Conservation (phyloP, 2,888 invertebrate species). For the Rapana venosa region DNA sequence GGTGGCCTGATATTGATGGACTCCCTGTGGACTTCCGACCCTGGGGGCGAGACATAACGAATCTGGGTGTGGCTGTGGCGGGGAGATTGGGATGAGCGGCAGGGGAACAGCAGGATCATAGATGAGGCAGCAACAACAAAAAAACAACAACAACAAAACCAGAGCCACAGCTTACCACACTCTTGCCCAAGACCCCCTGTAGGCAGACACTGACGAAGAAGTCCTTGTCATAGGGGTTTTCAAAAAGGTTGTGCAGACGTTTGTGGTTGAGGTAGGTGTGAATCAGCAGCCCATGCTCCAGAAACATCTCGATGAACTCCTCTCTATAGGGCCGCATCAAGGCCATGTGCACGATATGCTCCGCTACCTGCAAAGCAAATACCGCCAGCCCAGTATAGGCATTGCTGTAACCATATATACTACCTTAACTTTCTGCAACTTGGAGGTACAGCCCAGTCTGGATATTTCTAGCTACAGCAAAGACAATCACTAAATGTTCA, state of each 20-base stretch:
- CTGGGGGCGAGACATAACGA: not conserved
- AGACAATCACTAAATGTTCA: too few relatives aligned
- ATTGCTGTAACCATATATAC: too few relatives aligned
- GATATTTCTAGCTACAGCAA: too few relatives aligned
- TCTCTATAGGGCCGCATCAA: constrained; percentile 75
- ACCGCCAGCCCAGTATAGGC: too few relatives aligned
- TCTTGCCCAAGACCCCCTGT: constrained; percentile 73
- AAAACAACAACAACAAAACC: not conserved
- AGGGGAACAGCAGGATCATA: too few relatives aligned
- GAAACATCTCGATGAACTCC: constrained; percentile 77
- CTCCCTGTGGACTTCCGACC: too few relatives aligned
- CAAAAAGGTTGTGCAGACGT: constrained; percentile 68
- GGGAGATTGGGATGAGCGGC: too few relatives aligned
- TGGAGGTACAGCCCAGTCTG: too few relatives aligned
- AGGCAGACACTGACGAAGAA: constrained; percentile 75
- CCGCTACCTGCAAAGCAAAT: constrained; percentile 59
- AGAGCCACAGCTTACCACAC: constrained; percentile 50
- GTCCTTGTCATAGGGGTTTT: constrained; percentile 72
- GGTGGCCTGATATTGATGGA: not conserved
- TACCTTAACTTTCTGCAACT: too few relatives aligned
- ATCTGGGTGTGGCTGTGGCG: not conserved
- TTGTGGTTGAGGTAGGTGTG: constrained; percentile 75
- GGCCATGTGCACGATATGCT: constrained; percentile 76
- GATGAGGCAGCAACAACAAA: not conserved
- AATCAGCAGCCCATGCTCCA: constrained; percentile 76